Evolutionary conservation across 2,888 invertebrate genomes (phyloP).

Genomic region (Gandaritis pyraliata): DNA sequence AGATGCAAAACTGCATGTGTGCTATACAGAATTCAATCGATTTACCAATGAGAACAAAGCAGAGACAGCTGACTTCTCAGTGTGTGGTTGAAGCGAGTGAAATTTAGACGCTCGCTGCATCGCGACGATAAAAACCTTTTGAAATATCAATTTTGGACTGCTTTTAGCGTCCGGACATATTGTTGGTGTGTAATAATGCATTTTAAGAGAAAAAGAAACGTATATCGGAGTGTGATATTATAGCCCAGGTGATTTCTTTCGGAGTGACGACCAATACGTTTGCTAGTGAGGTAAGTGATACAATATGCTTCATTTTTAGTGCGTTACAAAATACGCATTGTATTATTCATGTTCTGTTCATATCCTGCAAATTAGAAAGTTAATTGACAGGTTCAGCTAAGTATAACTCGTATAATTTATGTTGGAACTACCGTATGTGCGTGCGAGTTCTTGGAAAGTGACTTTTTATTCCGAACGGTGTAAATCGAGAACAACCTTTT

Average conservation of each 20-base stretch:
- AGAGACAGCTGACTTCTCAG: constrained; percentile 80
- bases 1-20: constrained; percentile 57
- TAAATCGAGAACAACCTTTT: constrained; percentile 30
- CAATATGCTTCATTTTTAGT: constrained; percentile 55
- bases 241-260: constrained; percentile 77
- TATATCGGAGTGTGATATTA: constrained; percentile 82
- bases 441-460: constrained; percentile 27
- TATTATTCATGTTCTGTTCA: constrained; percentile 29
- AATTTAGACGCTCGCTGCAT: constrained; percentile 63
- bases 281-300: constrained; percentile 29
- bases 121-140: constrained; percentile 52
- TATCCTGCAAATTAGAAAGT: constrained; percentile 62
- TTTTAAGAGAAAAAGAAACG: constrained; percentile 83
- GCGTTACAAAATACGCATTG: constrained; percentile 40
- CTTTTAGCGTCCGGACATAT: constrained; percentile 75
- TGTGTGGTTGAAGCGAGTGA: constrained; percentile 67
- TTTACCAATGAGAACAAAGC: constrained; percentile 77
- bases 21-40: constrained; percentile 71
- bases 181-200: constrained; percentile 82
- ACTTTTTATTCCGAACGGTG: constrained; percentile 44
- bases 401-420: constrained; percentile 48
- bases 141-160: constrained; percentile 71
- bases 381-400: constrained; percentile 49
- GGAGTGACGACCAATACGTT: constrained; percentile 66
- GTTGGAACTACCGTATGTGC: constrained; percentile 13